A percentile compares a stretch with the other conserved stretches of the same genome.
phyloP scores from a whole-genome alignment of 2,797 vertebrate genomes.

The Thripadectes ignobilis region DNA sequence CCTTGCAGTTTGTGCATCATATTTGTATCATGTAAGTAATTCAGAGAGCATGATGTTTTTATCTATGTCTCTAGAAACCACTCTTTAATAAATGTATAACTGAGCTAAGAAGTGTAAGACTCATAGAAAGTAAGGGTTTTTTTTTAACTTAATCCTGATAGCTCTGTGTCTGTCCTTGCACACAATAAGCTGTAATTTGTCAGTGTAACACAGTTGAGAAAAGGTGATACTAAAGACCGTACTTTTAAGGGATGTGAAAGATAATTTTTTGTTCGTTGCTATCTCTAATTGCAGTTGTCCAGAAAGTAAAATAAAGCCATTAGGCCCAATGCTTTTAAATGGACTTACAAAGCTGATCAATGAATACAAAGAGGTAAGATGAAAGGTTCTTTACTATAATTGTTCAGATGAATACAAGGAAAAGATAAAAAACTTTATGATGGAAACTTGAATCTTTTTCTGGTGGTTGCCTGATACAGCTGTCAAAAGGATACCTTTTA shows the following conservation, averaged over 20 bases:
- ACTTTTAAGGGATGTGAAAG: neutral
- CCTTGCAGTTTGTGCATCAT: constrained; percentile 97
- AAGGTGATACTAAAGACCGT: neutral
- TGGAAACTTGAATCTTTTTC: neutral
- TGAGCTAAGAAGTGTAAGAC: neutral
- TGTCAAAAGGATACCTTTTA: neutral
- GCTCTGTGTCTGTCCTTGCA: neutral
- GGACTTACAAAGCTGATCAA: constrained; percentile 98
- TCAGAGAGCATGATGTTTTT: neutral
- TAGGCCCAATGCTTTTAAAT: constrained; percentile 97
- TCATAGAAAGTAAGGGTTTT: neutral
- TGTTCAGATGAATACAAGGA: neutral
- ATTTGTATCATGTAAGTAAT: constrained; percentile 91
- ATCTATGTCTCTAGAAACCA: neutral
- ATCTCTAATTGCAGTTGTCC: constrained; percentile 86
- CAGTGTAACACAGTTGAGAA: neutral
- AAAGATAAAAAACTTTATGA: neutral
- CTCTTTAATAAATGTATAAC: neutral
- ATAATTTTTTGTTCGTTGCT: neutral
- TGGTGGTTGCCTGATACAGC: neutral
- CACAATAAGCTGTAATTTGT: neutral
- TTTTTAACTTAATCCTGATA: neutral
- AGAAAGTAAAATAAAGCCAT: constrained; percentile 92
- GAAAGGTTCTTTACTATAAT: neutral
- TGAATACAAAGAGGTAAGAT: constrained; percentile 96